Percentiles rank a stretch among this genome's conserved stretches.
Conservation (phyloP, 2,888 invertebrate species). For the Lycophotia porphyrea region DNA sequence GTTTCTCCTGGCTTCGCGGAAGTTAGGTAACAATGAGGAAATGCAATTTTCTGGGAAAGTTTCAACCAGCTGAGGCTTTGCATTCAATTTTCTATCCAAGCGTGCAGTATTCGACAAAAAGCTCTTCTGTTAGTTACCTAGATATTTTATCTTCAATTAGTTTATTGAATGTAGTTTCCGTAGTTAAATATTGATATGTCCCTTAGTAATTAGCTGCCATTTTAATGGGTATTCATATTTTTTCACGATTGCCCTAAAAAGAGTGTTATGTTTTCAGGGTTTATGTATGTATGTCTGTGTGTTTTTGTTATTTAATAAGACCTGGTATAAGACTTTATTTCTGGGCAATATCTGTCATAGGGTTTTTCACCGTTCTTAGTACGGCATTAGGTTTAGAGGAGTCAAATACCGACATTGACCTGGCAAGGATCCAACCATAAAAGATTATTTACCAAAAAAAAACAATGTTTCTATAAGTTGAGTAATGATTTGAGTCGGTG, state of each 20-base stretch:
- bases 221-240: background rate
- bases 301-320: background rate
- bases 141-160: background rate
- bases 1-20: background rate
- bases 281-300: background rate
- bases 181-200: background rate
- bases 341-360: background rate
- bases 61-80: too few relatives aligned
- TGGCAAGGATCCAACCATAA: slow-evolving; percentile 1
- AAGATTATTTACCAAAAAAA: background rate
- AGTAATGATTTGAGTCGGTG: background rate
- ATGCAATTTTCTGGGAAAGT: background rate
- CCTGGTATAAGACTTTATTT: background rate
- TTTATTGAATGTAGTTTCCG: background rate
- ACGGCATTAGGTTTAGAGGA: too few relatives aligned
- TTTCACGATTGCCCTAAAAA: too few relatives aligned
- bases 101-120: background rate
- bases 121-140: background rate
- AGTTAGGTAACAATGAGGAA: background rate
- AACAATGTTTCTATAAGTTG: background rate
- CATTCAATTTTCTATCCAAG: background rate
- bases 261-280: too few relatives aligned
- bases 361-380: background rate
- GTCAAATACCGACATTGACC: background rate
- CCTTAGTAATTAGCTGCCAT: background rate